These are phyloP conservation scores for Otolemur crassicaudatus DNA, from an alignment of 2,797 vertebrate species.

Conservation along the genomic window DNA sequence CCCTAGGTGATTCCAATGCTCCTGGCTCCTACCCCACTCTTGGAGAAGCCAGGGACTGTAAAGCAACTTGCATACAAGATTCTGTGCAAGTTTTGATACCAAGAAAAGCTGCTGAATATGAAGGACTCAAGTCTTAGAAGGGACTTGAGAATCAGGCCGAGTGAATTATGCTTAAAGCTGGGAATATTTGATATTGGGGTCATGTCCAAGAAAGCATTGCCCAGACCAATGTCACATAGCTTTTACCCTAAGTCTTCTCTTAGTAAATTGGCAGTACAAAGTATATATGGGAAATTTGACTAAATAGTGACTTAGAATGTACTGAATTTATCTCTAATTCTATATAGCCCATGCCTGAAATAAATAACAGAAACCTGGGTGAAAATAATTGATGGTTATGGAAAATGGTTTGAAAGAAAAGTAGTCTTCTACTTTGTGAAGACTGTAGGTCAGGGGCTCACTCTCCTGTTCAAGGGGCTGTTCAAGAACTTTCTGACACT, in stretches of 20 bases:
- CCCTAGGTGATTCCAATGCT: not conserved
- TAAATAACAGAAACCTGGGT: not conserved
- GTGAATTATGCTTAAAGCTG: constrained; percentile 4
- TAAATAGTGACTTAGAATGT: constrained; percentile 46
- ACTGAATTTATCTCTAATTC: constrained; percentile 8
- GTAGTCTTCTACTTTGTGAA: not conserved
- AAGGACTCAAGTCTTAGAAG: not conserved
- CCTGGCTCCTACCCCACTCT: not conserved
- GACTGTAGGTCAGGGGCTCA: not conserved
- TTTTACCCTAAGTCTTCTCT: too few relatives aligned
- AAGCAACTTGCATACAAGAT: not conserved
- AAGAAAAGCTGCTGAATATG: not conserved
- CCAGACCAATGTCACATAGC: too few relatives aligned
- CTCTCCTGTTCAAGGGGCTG: not conserved
- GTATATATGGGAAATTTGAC: not conserved
- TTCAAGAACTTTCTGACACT: not conserved
- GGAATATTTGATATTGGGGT: not conserved
- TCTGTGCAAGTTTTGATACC: not conserved
- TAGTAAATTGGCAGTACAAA: too few relatives aligned
- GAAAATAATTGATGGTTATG: constrained; percentile 17
- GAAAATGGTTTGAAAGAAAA: constrained; percentile 39
- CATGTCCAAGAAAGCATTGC: too few relatives aligned
- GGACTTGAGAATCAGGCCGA: constrained; percentile 10
- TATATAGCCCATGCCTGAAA: constrained; percentile 18
- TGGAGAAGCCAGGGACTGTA: not conserved